A percentile compares a stretch with the other conserved stretches of the same genome.
phyloP scores from a whole-genome alignment of 2,797 vertebrate genomes.

The Pangasius sanitwongsei region DNA sequence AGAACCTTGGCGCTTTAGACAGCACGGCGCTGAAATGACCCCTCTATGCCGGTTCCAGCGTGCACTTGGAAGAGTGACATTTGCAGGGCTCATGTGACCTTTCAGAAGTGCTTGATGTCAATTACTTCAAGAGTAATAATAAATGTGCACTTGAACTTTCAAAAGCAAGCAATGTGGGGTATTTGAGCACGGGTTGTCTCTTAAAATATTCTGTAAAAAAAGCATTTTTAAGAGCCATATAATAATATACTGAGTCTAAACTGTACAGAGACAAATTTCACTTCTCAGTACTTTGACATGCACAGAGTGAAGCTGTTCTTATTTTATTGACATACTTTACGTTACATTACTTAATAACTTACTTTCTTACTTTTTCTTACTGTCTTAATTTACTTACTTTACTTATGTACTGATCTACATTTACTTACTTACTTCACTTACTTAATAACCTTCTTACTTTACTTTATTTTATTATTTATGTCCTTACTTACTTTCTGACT shows the following conservation, averaged over 20 bases:
- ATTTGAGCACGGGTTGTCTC: background rate
- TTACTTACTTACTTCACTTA: background rate
- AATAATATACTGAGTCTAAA: background rate
- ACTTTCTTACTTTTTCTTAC: background rate
- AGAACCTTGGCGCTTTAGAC: background rate
- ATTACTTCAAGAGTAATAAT: slow-evolving; percentile 24
- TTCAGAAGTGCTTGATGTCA: background rate
- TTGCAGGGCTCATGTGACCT: background rate
- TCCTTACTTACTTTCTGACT: background rate
- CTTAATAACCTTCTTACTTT: background rate
- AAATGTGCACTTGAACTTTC: slow-evolving; percentile 14
- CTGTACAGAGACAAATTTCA: background rate
- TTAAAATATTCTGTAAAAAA: background rate
- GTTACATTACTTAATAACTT: background rate
- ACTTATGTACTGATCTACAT: background rate
- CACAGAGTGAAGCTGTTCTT: background rate
- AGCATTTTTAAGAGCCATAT: background rate
- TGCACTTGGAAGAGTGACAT: background rate
- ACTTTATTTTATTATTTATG: background rate
- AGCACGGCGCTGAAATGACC: background rate
- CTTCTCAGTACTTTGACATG: background rate
- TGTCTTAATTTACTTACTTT: background rate
- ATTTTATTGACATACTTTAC: background rate
- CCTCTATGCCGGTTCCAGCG: background rate
- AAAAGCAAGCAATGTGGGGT: slow-evolving; percentile 1